These are phyloP conservation scores for Rhynchopsitta pachyrhyncha DNA, from an alignment of 2,113 vertebrate genomes.

Conservation along the genomic window DNA sequence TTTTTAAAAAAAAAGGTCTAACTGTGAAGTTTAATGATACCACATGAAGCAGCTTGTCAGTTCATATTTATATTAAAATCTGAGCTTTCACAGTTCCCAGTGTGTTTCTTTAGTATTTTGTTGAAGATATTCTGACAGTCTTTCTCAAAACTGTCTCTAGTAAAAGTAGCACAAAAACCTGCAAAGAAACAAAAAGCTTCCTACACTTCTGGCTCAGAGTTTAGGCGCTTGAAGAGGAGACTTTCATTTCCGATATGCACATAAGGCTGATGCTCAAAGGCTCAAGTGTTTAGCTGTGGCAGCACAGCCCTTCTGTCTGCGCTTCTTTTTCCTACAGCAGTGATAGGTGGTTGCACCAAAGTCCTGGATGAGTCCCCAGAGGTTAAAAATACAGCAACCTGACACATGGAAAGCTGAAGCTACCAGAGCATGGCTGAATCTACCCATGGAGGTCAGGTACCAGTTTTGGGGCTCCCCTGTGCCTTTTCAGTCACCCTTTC, in stretches of 20 bases:
- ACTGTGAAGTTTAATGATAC: conserved; percentile 79
- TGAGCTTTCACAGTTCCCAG: conserved; percentile 61
- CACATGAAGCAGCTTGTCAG: conserved; percentile 74
- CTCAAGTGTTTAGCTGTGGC: rapidly evolving
- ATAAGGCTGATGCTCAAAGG: neutral
- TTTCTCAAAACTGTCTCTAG: conserved; percentile 61
- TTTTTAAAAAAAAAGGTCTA: conserved; percentile 61
- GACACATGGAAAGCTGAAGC: neutral
- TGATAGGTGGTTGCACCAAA: neutral
- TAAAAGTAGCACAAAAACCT: conserved; percentile 50
- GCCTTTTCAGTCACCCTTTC: neutral
- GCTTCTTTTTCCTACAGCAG: neutral
- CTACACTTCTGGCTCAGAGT: neutral
- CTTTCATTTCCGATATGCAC: neutral
- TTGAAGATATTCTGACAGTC: conserved; percentile 55
- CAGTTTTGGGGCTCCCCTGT: neutral
- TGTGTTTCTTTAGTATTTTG: conserved; percentile 55
- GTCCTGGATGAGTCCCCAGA: neutral
- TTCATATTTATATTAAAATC: conserved; percentile 71
- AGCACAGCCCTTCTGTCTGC: neutral
- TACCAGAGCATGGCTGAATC: neutral
- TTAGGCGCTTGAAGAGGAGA: neutral
- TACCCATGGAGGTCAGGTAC: neutral
- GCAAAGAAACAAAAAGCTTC: conserved; percentile 42
- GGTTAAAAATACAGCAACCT: neutral